phyloP scores from a whole-genome alignment of 2,797 vertebrate genomes.

The Peromyscus eremicus region DNA sequence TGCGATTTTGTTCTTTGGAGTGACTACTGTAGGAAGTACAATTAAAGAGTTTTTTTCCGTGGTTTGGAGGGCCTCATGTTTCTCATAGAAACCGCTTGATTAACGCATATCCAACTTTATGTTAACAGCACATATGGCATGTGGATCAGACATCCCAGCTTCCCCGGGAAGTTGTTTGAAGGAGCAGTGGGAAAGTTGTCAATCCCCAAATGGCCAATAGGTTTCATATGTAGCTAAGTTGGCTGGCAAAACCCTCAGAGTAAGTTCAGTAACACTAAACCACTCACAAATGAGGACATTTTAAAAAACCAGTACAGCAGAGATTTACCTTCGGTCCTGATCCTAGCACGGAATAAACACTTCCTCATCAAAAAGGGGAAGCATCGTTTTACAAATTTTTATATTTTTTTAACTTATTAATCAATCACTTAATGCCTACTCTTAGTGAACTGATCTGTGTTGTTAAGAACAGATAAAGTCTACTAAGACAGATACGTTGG shows the following conservation, averaged over 20 bases:
- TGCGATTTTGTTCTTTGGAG: constrained; percentile 80
- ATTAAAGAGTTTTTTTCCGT: constrained; percentile 74
- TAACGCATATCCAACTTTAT: constrained; percentile 75
- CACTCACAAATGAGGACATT: constrained; percentile 27
- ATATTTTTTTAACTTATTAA: constrained; percentile 17
- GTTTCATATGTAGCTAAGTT: constrained; percentile 70
- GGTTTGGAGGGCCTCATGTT: constrained; percentile 74
- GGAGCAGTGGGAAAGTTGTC: constrained; percentile 82
- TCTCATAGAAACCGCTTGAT: constrained; percentile 76
- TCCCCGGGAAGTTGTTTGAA: constrained; percentile 78
- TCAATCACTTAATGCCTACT: constrained; percentile 21
- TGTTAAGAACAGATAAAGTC: not conserved
- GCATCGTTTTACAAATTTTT: constrained; percentile 16
- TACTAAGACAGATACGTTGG: not conserved
- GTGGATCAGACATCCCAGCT: constrained; percentile 79
- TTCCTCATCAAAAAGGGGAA: constrained; percentile 50
- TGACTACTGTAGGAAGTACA: constrained; percentile 76
- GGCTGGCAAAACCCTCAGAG: constrained; percentile 65
- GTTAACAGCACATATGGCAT: constrained; percentile 81
- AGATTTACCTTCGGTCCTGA: constrained; percentile 44
- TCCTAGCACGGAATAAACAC: constrained; percentile 36
- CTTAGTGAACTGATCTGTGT: not conserved
- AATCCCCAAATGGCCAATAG: constrained; percentile 82
- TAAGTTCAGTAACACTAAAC: constrained; percentile 58
- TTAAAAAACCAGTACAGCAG: constrained; percentile 31